Evolutionary conservation across 2,888 invertebrate species (phyloP).

Genomic region (Eumerus sabulonum): DNA sequence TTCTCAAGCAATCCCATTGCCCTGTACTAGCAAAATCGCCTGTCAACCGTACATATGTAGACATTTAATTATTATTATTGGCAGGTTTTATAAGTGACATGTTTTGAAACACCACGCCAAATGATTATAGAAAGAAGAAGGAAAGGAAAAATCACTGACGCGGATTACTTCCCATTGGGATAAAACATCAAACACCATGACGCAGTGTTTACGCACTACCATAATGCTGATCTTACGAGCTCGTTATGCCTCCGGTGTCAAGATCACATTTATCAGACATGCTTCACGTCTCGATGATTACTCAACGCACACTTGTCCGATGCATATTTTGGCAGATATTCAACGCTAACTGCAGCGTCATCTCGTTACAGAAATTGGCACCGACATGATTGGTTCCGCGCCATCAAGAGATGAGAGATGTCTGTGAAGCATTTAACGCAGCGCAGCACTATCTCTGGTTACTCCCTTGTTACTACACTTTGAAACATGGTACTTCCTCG

Average conservation of each 20-base stretch:
- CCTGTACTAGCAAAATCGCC: too few species aligned
- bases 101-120: too few species aligned
- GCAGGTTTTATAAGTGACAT: too few species aligned
- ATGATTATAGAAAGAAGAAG: too few species aligned
- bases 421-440: too few species aligned
- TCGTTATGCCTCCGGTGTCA: conserved; percentile 39
- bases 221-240: too few species aligned
- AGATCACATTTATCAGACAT: conserved; percentile 57
- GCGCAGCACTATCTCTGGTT: too few species aligned
- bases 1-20: too few species aligned
- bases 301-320: conserved; percentile 35
- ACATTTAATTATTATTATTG: too few species aligned
- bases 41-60: too few species aligned
- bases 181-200: conserved; percentile 25
- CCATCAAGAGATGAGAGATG: background rate
- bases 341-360: conserved; percentile 17
- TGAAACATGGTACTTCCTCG: background rate
- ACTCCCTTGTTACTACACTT: background rate
- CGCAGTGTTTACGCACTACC: conserved; percentile 22
- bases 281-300: conserved; percentile 26
- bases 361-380: conserved; percentile 38
- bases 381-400: conserved; percentile 8
- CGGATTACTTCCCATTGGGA: too few species aligned
- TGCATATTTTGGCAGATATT: conserved; percentile 44
- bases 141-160: too few species aligned